Base-by-base conservation (phyloP, 2,888 invertebrate species). In the Acleris sparsana region DNA sequence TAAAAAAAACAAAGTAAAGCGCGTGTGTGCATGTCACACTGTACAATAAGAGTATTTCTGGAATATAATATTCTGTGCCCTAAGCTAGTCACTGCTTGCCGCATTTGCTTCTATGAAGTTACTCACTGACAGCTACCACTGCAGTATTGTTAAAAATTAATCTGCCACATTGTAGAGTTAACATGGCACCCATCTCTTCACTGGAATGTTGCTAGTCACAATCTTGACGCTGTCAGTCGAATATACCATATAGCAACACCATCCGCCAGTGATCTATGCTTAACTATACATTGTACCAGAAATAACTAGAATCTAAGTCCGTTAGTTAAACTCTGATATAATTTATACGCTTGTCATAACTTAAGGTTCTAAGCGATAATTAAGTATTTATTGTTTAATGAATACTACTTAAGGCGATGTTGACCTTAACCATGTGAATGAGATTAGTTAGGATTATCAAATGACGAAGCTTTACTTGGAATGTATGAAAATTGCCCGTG, bases 361-460 rank as follows among this genome's bases (percentile, higher is more conserved):
- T 83, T 89, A 89, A 88, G 89, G 87, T 89, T 85, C 86, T 89
- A 88, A 89, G 87, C 86, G 87, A 77, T 88, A 85, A 78, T 82
- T 87, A 87, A 88, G 88, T 89, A 89, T 89, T 90, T 89, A 88
- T 89, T 89, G 77, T 83, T 83, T 81, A 75, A 83, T 76, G 74
- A 77, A 63, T 67, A 72, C 51, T 58, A 63, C 62, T 58, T 68
- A 71, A 72, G 76, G 78, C 74, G 78, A 46, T n/a, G 80, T 80
- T 77, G 76, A 81, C 79, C 78, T 77, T 80, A 74, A 79, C 79
- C 72, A 73, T 66, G 56, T 29, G 74, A 77, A 80, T 86, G 89
- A 89, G 89, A 90, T 90, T 91, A 90, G 88, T 82, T 89, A 88
- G 87, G 79, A 76, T 75, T 85, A 82, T 78, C 73, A 72, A 79